These are phyloP conservation scores for Pogonomyrmex barbatus DNA, from an alignment of 1,140 invertebrate genomes.

Conservation along the genomic window DNA sequence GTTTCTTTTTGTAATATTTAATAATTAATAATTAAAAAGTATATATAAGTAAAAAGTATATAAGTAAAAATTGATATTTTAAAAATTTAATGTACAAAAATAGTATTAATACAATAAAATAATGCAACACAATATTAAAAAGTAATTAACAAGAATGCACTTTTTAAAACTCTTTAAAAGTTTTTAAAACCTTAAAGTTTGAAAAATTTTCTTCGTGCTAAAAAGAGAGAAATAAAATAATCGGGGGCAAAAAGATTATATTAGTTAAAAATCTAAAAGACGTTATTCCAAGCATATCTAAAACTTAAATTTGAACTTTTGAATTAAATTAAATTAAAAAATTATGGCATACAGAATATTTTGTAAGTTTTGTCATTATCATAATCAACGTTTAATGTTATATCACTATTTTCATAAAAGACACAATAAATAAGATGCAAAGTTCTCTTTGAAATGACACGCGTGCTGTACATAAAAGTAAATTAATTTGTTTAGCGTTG, in stretches of 20 bases:
- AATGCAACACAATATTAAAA: no score
- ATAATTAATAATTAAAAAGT: not conserved
- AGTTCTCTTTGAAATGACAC: not conserved
- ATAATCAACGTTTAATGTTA: not conserved
- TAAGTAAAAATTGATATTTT: not conserved
- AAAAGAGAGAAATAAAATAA: no score
- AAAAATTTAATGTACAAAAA: no score
- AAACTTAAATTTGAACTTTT: no score
- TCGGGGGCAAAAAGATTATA: no score
- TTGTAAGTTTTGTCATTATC: not conserved
- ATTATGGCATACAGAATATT: not conserved
- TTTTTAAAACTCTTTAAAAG: no score
- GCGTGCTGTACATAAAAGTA: not conserved
- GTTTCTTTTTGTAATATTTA: not conserved
- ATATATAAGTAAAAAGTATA: not conserved
- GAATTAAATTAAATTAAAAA: not conserved
- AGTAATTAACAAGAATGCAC: no score
- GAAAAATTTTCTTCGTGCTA: no score
- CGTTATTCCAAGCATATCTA: no score
- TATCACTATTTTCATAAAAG: not conserved
- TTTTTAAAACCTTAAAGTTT: no score
- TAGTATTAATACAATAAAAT: no score
- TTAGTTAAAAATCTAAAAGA: no score
- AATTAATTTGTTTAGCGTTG: conserved; percentile 22
- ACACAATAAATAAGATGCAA: not conserved